Percentiles rank a stretch among this genome's conserved stretches.
Evolutionary conservation across 2,797 vertebrate species (phyloP).

Genomic region (Enteromius afrohamiltoni): DNA sequence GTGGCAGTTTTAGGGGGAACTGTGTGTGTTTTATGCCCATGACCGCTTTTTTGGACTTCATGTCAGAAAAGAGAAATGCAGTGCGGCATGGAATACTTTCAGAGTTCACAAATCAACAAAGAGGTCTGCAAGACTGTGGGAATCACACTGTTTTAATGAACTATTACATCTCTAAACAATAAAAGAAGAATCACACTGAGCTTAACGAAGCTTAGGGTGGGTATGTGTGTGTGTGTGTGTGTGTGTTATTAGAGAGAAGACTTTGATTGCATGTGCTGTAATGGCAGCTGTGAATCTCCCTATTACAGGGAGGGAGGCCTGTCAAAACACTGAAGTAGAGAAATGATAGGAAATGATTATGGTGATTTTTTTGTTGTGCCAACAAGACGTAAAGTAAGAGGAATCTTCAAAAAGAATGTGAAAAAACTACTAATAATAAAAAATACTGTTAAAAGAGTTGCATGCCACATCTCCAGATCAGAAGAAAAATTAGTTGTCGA

Average conservation of each 20-base stretch:
- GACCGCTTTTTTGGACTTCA: not conserved
- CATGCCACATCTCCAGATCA: not conserved
- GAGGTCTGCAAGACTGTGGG: not conserved
- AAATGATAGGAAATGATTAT: constrained; percentile 9
- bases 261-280: constrained; percentile 32
- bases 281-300: constrained; percentile 34
- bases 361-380: not conserved
- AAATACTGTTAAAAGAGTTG: not conserved
- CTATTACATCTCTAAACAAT: constrained; percentile 1
- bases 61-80: not conserved
- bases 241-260: not conserved
- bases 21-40: not conserved
- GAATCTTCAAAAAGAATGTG: not conserved
- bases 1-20: not conserved
- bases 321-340: constrained; percentile 27
- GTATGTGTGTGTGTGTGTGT: constrained; percentile 21
- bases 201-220: constrained; percentile 18
- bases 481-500: not conserved
- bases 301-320: not conserved
- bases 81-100: not conserved
- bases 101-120: not conserved
- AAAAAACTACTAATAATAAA: not conserved
- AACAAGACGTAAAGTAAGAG: not conserved
- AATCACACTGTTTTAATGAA: constrained; percentile 22
- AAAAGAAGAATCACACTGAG: constrained; percentile 13